These are phyloP conservation scores for Urechis unicinctus DNA, from an alignment of 2,888 invertebrate species.

Conservation along the genomic window DNA sequence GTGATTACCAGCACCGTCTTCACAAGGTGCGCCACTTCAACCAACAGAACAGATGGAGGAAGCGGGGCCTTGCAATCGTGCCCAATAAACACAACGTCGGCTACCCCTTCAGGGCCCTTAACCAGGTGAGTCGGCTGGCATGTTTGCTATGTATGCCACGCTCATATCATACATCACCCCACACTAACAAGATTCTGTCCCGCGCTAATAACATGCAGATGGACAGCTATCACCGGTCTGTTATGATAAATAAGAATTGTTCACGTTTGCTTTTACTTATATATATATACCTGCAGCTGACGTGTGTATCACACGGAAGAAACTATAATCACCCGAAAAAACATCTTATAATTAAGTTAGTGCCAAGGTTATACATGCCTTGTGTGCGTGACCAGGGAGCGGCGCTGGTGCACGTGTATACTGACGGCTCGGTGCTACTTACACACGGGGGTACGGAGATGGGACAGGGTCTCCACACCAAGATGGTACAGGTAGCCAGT, in stretches of 20 bases:
- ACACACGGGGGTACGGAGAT: constrained; percentile 88
- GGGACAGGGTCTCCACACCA: constrained; percentile 93
- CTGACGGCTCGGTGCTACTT: constrained; percentile 71
- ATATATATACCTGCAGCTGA: neutral
- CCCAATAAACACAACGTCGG: constrained; percentile 82
- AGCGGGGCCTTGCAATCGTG: constrained; percentile 74
- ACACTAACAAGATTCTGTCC: no score
- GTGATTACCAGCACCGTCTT: constrained; percentile 61
- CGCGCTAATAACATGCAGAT: no score
- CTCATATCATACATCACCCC: no score
- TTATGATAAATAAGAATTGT: no score
- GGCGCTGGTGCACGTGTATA: constrained; percentile 69
- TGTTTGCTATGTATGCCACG: no score
- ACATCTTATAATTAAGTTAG: no score
- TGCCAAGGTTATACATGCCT: no score
- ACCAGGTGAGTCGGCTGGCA: no score
- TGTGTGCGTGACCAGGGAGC: constrained; percentile 63
- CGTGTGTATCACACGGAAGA: no score
- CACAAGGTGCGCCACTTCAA: constrained; percentile 65
- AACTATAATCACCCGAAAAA: no score
- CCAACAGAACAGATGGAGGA: constrained; percentile 70
- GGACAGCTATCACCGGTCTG: no score
- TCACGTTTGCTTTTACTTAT: no score
- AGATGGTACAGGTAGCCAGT: constrained; percentile 73
- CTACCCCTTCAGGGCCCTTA: constrained; percentile 66